Percentiles rank a stretch among this genome's conserved stretches.
Evolutionary conservation across 2,113 vertebrate species (phyloP).

Genomic region (Peromyscus leucopus): DNA sequence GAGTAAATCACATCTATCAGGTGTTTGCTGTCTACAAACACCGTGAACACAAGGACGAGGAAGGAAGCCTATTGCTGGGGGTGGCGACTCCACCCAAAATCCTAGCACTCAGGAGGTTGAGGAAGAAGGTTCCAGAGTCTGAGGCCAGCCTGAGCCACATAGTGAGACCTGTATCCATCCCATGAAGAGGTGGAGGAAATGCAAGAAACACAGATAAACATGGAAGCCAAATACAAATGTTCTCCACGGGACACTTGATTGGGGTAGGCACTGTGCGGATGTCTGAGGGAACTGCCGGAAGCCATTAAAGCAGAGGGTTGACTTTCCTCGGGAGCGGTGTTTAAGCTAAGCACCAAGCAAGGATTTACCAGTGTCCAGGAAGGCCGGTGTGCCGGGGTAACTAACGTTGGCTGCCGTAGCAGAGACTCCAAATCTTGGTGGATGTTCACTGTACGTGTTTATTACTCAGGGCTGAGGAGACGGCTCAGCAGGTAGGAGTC

Average conservation of each 20-base stretch:
- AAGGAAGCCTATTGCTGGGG: not conserved
- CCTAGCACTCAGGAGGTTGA: not conserved
- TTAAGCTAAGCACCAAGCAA: not conserved
- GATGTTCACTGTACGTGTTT: not conserved
- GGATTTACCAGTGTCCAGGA: not conserved
- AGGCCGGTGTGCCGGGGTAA: not conserved
- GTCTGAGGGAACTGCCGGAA: accelerated
- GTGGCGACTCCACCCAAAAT: not conserved
- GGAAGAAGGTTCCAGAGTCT: not conserved
- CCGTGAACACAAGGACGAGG: not conserved
- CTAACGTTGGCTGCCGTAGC: not conserved
- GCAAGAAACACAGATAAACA: not conserved
- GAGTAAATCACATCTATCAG: not conserved
- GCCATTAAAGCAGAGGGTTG: no score
- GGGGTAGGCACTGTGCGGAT: not conserved
- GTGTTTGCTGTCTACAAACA: not conserved
- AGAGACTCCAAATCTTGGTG: not conserved
- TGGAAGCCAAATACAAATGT: no score
- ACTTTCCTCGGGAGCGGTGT: not conserved
- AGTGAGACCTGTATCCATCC: not conserved
- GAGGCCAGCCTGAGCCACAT: not conserved
- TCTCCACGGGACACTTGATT: not conserved
- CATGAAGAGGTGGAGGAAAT: not conserved
- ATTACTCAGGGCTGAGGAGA: not conserved
- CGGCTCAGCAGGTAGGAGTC: not conserved